Percentiles rank a stretch among this genome's conserved stretches.
Conservation (phyloP, 2,888 invertebrate genomes). For the Steromphala cineraria region DNA sequence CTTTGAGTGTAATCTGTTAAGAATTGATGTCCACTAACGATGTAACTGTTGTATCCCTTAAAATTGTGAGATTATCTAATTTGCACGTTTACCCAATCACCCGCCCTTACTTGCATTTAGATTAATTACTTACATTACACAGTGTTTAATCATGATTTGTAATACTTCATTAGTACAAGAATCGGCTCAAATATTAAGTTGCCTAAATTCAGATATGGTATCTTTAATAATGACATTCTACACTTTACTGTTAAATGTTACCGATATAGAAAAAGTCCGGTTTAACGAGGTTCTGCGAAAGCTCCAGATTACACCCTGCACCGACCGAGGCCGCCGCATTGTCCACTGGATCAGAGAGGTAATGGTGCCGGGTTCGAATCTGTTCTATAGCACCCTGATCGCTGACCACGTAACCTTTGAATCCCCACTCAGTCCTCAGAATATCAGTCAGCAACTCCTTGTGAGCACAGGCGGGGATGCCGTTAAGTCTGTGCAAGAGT, state of each 20-base stretch:
- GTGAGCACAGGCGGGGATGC: constrained; percentile 68
- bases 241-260: background rate
- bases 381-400: constrained; percentile 61
- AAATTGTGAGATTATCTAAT: too few relatives aligned
- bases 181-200: too few relatives aligned
- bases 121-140: too few relatives aligned
- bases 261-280: background rate
- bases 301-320: constrained; percentile 58
- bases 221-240: too few relatives aligned
- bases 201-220: too few relatives aligned
- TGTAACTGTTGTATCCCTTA: too few relatives aligned
- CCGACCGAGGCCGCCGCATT: constrained; percentile 40
- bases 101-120: too few relatives aligned
- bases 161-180: too few relatives aligned
- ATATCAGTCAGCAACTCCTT: constrained; percentile 59
- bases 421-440: constrained; percentile 61
- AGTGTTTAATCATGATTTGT: too few relatives aligned
- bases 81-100: too few relatives aligned
- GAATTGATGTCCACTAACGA: too few relatives aligned
- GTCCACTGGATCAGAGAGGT: constrained; percentile 39
- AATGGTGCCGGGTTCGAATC: constrained; percentile 47
- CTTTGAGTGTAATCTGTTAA: too few relatives aligned
- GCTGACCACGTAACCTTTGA: constrained; percentile 66
- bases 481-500: constrained; percentile 60
- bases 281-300: constrained; percentile 19